phyloP scores from a whole-genome alignment of 2,113 vertebrate genomes.

The Centropus bengalensis region DNA sequence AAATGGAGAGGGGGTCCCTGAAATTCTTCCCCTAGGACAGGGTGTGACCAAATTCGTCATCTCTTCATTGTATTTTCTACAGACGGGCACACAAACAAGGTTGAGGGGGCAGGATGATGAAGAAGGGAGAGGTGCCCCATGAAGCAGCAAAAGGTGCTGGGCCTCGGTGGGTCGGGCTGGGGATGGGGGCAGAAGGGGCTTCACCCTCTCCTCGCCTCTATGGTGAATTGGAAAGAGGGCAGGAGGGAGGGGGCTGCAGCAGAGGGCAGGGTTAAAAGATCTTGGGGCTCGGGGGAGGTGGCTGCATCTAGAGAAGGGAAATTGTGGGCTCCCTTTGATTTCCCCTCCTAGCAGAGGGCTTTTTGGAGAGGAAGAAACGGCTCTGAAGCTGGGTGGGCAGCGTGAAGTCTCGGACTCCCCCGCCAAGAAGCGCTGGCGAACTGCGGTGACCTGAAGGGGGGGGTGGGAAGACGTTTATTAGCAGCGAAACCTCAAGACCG shows the following conservation, averaged over 20 bases:
- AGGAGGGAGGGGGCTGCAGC: not conserved
- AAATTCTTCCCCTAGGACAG: accelerated
- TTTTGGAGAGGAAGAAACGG: not conserved
- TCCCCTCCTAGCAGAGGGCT: not conserved
- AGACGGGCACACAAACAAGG: not conserved
- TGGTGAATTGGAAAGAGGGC: not conserved
- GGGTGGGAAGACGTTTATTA: not conserved
- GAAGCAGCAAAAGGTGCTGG: accelerated
- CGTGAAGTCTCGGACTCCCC: not conserved
- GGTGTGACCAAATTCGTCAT: not conserved
- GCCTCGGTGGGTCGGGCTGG: not conserved
- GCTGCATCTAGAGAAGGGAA: not conserved
- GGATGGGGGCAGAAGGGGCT: not conserved
- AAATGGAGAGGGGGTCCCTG: accelerated
- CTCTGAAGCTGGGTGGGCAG: not conserved
- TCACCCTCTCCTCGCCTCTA: not conserved
- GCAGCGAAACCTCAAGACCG: conserved; percentile 50
- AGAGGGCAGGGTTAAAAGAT: not conserved
- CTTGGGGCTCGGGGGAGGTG: not conserved
- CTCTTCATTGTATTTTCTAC: not conserved
- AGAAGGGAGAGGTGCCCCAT: not conserved
- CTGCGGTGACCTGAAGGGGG: not conserved
- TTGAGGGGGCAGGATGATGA: not conserved
- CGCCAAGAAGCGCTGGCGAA: not conserved
- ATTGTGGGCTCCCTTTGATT: not conserved